Percentiles rank a stretch among this genome's conserved stretches.
phyloP scores from a whole-genome alignment of 2,888 invertebrate species.

The Cheilosia variabilis region DNA sequence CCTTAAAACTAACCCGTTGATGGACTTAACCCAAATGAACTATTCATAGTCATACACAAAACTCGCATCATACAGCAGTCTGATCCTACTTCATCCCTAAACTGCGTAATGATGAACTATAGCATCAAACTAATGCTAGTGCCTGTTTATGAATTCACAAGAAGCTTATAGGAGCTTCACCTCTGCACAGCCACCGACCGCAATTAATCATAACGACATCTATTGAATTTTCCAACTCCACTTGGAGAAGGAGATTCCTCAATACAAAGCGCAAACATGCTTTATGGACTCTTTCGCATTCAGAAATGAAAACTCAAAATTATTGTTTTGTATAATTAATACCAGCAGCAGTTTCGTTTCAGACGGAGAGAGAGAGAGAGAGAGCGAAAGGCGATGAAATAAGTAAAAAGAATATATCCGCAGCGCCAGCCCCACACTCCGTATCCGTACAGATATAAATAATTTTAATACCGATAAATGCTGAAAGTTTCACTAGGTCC shows the following conservation, averaged over 20 bases:
- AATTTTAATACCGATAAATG: slow-evolving; percentile 75
- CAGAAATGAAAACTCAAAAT: slow-evolving; percentile 66
- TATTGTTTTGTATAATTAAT: slow-evolving; percentile 72
- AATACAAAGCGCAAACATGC: slow-evolving; percentile 6
- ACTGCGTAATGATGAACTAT: slow-evolving; percentile 24
- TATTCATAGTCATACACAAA: background rate
- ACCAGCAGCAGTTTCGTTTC: slow-evolving; percentile 56
- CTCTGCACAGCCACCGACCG: background rate
- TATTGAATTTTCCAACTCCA: slow-evolving; percentile 57
- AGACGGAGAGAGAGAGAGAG: background rate
- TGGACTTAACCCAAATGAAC: background rate
- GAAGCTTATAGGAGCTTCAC: slow-evolving; percentile 19
- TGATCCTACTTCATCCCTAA: background rate
- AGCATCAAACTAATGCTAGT: slow-evolving; percentile 23
- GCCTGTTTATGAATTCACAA: slow-evolving; percentile 48
- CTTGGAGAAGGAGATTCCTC: background rate
- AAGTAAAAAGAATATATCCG: slow-evolving; percentile 49
- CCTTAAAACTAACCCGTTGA: background rate
- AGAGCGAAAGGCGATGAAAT: background rate
- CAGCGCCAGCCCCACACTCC: slow-evolving; percentile 1
- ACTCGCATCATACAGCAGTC: background rate
- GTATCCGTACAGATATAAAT: slow-evolving; percentile 66
- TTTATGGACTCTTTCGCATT: slow-evolving; percentile 49
- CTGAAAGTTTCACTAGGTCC: slow-evolving; percentile 66
- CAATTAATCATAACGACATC: slow-evolving; percentile 64